Evolutionary conservation across 2,888 invertebrate genomes (phyloP).

Genomic region (Lepidonotus clava): DNA sequence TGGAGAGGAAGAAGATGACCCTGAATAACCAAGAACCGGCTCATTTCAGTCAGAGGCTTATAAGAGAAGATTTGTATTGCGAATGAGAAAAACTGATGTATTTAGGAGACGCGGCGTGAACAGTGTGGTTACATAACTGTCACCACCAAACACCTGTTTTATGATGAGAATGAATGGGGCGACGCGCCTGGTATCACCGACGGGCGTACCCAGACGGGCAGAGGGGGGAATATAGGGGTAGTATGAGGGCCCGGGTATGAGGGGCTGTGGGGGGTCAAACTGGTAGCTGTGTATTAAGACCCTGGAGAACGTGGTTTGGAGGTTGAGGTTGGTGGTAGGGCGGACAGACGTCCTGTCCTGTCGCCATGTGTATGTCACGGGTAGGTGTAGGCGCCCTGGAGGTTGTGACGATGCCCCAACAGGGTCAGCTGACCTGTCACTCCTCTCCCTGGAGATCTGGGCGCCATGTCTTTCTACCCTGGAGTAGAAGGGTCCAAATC

Average conservation of each 20-base stretch:
- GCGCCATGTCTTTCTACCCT: neutral
- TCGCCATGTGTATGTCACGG: conserved; percentile 2
- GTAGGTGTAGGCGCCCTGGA: no score
- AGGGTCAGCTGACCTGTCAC: neutral
- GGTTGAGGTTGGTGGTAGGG: no score
- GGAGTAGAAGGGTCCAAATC: neutral
- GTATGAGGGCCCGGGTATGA: neutral
- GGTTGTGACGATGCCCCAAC: neutral
- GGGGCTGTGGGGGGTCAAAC: neutral
- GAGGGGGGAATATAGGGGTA: neutral
- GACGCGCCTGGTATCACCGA: no score
- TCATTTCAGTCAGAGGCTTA: no score
- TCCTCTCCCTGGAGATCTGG: neutral
- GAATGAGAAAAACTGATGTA: no score
- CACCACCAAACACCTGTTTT: conserved; percentile 13
- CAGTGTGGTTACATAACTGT: no score
- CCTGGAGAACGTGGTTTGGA: conserved; percentile 4
- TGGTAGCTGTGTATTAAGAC: no score
- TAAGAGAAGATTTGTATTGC: no score
- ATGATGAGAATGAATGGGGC: neutral
- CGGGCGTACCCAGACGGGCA: neutral
- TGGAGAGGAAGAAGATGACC: no score
- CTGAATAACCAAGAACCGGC: no score
- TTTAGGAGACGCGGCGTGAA: no score
- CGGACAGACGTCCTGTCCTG: neutral